Percentiles rank a stretch among this genome's conserved stretches.
These are phyloP conservation scores for Rhagoletis pomonella DNA, from an alignment of 1,140 invertebrate genomes.

Conservation along the genomic window DNA sequence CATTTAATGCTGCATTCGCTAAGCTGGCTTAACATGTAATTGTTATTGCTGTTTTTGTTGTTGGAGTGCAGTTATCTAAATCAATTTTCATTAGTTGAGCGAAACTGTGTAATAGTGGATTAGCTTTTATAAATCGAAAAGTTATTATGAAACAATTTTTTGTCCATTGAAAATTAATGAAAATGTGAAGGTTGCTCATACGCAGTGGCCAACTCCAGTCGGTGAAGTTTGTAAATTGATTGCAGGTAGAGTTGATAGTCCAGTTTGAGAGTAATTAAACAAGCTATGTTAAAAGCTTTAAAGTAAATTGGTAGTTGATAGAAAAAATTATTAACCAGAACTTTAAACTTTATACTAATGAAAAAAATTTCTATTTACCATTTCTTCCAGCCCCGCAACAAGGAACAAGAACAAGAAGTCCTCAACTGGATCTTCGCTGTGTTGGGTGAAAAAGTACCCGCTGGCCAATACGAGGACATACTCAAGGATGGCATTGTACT, in stretches of 20 bases:
- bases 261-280: no score
- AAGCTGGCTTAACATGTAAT: no score
- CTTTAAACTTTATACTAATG: no score
- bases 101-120: neutral
- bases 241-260: no score
- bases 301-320: no score
- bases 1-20: neutral
- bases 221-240: no score
- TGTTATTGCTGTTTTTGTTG: neutral
- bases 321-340: no score
- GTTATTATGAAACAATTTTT: neutral
- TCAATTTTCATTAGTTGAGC: slow-evolving; percentile 20
- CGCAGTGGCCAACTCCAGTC: no score
- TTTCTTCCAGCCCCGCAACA: slow-evolving; percentile 85
- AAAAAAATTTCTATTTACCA: neutral
- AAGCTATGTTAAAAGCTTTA: no score
- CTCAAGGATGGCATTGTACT: slow-evolving; percentile 93
- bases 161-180: neutral
- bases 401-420: slow-evolving; percentile 93
- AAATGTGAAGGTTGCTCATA: no score
- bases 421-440: slow-evolving; percentile 93
- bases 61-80: neutral
- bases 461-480: slow-evolving; percentile 91
- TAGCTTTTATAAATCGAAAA: neutral
- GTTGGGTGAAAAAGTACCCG: slow-evolving; percentile 89